Evolutionary conservation across 30 jellyfish, hydroid and myxozoan genomes (phyloP).

Genomic region (Aurelia sp.): DNA sequence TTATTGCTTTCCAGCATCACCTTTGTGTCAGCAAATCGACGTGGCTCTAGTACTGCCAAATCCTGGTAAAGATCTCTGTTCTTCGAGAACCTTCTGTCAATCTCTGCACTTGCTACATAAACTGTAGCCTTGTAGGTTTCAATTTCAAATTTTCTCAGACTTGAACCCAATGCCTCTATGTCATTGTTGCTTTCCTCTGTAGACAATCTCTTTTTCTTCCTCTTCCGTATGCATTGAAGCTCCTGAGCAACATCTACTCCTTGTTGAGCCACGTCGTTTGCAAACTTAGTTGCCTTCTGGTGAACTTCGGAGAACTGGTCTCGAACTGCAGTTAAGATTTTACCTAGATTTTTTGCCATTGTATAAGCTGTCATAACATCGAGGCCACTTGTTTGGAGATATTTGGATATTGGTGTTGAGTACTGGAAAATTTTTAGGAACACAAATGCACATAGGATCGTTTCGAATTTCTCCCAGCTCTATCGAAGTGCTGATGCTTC

Average conservation of each 20-base stretch:
- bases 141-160: constrained; percentile 15
- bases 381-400: constrained; percentile 32
- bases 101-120: constrained; percentile 51
- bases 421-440: constrained; percentile 20
- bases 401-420: constrained; percentile 47
- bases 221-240: constrained; percentile 4
- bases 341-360: constrained; percentile 36
- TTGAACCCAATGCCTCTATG: constrained; percentile 21
- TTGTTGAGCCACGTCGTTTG: constrained; percentile 40
- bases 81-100: constrained; percentile 50
- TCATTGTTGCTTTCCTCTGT: constrained; percentile 45
- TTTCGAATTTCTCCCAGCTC: constrained; percentile 35
- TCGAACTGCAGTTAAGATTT: neutral
- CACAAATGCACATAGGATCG: constrained; percentile 36
- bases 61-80: constrained; percentile 36
- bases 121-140: constrained; percentile 49
- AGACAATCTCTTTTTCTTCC: constrained; percentile 27
- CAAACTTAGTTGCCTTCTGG: constrained; percentile 40
- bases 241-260: constrained; percentile 11
- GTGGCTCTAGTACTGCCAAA: constrained; percentile 35
- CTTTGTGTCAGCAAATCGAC: constrained; percentile 14
- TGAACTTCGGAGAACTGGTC: constrained; percentile 33
- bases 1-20: constrained; percentile 10
- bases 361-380: constrained; percentile 38
- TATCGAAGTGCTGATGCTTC: constrained; percentile 34